Base-by-base conservation (phyloP, 2,888 invertebrate species). In the Adelognathus sp. region DNA sequence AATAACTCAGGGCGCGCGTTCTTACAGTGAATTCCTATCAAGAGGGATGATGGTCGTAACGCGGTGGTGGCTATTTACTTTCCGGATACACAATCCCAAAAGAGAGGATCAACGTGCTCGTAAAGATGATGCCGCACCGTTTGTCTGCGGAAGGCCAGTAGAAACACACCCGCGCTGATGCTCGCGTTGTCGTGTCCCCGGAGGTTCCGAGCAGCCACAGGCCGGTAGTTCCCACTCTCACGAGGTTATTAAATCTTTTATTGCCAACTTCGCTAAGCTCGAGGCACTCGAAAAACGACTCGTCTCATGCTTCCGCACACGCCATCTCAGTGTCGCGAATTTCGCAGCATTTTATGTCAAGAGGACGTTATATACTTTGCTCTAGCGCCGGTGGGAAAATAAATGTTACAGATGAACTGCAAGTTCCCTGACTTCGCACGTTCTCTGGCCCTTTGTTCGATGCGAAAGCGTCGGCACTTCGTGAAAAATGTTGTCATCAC, bases 171-270 rank as follows among this genome's bases (percentile, higher is more conserved):
- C 29, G 16, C 16, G 52, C 18, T 0, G 27, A 16, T 52, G 54
- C 52, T 7, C 9, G 27, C 16, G 24, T 31, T 41, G 52, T 24
- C 18, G 36, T 11, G 16, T 27, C 39, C 36, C 18, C 27, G 27
- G 16, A 60, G 41, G 7, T 64, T 66, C 54, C 46, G 33, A 21
- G 18, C 36, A 36, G 69, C 54, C 29, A 27, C 58, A 67, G 63
- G 71, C 56, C 61, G 67, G 72, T 69, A 71, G 67, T 58, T 76
- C 46, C 67, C 71, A 78, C 80, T 79, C 80, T 74, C 79, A 81
- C 76, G 78, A 83, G 76, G 84, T 84, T 84, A 85, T 84, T 83
- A 83, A 83, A 84, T 80, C 79, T 80, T 84, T 84, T 82, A 84
- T 83, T 82, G 81, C 80, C 54, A 78, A 76, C 78, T 81, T 80